Evolutionary conservation across 2,888 invertebrate species (phyloP).

Genomic region (Boloria euphrosyne): DNA sequence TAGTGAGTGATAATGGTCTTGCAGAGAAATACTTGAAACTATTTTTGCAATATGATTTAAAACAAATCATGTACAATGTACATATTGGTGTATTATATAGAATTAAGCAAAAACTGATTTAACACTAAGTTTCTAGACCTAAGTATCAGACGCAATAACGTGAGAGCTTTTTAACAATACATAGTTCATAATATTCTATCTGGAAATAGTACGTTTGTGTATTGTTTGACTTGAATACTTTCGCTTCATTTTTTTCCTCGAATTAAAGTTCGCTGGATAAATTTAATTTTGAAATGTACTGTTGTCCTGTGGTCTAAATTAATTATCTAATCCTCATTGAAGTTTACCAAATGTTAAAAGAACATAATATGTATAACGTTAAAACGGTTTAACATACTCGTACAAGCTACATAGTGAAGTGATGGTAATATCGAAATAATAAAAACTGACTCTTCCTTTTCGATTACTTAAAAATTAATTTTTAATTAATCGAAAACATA

Average conservation of each 20-base stretch:
- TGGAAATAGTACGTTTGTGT: conserved; percentile 10
- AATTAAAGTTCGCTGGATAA: too few species aligned
- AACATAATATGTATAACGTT: too few species aligned
- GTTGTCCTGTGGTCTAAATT: too few species aligned
- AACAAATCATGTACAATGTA: background rate
- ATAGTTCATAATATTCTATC: conserved; percentile 12
- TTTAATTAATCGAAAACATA: too few species aligned
- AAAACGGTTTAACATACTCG: too few species aligned
- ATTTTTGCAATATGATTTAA: background rate
- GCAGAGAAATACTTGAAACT: background rate
- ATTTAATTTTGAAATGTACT: too few species aligned
- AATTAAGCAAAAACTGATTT: conserved; percentile 20
- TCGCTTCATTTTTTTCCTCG: background rate
- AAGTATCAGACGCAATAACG: conserved; percentile 35
- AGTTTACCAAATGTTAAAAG: too few species aligned
- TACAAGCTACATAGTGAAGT: too few species aligned
- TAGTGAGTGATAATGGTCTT: background rate
- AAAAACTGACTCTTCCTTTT: too few species aligned
- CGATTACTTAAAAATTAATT: too few species aligned
- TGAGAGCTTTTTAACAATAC: conserved; percentile 37
- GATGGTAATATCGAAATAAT: too few species aligned
- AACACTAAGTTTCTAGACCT: conserved; percentile 14
- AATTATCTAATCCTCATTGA: too few species aligned
- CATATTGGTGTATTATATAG: background rate
- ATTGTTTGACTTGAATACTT: background rate